Evolutionary conservation across 2,888 invertebrate genomes (phyloP).

Genomic region (Lathronympha strigana): DNA sequence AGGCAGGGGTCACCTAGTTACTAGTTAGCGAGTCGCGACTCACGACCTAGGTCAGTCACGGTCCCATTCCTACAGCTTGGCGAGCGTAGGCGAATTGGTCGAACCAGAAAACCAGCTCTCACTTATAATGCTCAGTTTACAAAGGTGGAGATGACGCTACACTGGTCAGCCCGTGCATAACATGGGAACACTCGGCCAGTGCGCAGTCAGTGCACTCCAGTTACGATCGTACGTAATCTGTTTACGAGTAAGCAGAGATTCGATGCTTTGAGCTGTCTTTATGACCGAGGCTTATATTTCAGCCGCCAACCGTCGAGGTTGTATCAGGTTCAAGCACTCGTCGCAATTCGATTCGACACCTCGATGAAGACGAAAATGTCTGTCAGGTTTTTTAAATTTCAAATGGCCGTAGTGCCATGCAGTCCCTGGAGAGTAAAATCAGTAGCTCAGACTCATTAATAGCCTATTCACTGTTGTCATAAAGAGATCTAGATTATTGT

Average conservation of each 20-base stretch:
- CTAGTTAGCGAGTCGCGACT: conserved; percentile 36
- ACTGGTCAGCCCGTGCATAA: not conserved
- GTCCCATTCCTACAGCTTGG: not conserved
- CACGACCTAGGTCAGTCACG: conserved; percentile 37
- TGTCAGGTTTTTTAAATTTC: not conserved
- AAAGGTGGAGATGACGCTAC: not conserved
- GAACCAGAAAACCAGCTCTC: not conserved
- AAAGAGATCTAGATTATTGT: not conserved
- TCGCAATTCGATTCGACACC: conserved; percentile 13
- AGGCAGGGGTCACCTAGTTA: conserved; percentile 36
- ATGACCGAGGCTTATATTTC: conserved; percentile 29
- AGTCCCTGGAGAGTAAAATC: no score
- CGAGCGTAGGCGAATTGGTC: not conserved
- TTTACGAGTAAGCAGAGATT: conserved; percentile 33
- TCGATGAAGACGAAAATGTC: not conserved
- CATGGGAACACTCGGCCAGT: conserved; percentile 7
- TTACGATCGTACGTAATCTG: conserved; percentile 29
- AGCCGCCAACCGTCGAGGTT: conserved; percentile 28
- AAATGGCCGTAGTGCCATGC: no score
- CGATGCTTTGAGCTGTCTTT: conserved; percentile 22
- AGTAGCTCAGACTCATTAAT: no score
- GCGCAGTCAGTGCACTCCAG: conserved; percentile 38
- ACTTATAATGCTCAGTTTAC: not conserved
- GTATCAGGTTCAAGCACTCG: conserved; percentile 7
- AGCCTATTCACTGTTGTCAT: not conserved